Conservation (phyloP, 2,888 invertebrate species). For the Leptinotarsa haldemani region DNA sequence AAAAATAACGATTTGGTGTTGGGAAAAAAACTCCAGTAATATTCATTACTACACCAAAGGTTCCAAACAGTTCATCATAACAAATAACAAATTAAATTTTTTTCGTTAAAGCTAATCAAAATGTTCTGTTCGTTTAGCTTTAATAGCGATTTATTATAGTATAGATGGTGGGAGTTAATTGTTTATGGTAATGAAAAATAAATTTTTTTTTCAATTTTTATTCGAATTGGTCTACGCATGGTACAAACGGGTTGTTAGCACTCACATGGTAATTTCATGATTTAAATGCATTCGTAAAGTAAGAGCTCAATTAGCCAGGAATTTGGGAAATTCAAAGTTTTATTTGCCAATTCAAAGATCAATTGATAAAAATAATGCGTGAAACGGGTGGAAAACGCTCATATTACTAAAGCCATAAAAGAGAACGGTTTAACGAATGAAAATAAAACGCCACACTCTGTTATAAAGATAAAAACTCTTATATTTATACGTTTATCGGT, state of each 20-base stretch:
- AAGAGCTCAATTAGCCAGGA: conserved; percentile 23
- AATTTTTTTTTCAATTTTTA: no score
- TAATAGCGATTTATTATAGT: no score
- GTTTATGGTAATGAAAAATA: no score
- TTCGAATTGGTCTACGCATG: no score
- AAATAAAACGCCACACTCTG: conserved; percentile 39
- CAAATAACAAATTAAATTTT: no score
- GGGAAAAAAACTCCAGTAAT: no score
- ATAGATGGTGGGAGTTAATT: no score
- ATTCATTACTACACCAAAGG: no score
- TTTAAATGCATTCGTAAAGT: not conserved
- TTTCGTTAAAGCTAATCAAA: no score
- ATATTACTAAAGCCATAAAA: conserved; percentile 30
- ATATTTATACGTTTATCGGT: conserved; percentile 42
- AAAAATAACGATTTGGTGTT: no score
- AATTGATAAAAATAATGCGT: conserved; percentile 40
- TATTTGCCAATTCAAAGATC: conserved; percentile 18
- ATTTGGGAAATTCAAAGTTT: conserved; percentile 13
- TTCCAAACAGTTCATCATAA: no score
- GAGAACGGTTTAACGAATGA: conserved; percentile 24
- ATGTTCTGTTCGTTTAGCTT: no score
- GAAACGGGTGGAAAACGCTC: conserved; percentile 29
- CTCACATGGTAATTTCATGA: not conserved
- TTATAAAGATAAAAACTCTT: conserved; percentile 41
- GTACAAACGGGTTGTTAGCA: not conserved